Evolutionary conservation across 2,888 invertebrate species (phyloP), one percentile per base, ranked within the genome.

Genomic region (Drosophila siamana): DNA sequence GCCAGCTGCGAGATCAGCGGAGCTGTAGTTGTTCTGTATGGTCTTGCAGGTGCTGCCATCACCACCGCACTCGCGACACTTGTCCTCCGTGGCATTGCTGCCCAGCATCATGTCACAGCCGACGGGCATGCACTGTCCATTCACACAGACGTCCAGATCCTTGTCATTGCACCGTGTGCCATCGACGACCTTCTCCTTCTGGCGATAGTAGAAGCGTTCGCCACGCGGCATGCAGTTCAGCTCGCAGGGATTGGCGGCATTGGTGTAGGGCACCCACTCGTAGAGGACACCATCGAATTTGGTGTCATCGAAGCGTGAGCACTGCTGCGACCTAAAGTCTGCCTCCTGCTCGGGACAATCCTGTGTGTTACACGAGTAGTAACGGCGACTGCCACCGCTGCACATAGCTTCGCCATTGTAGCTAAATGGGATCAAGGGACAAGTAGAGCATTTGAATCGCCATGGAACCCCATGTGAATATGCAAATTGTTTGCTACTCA

Each of bases 71-170:
- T 95, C 95, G 40, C 98, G 94, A 90, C 99, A 99, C 83, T 96
- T 96, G 92, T 99, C 99, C 92, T 98, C 98, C 79, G 94, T 94
- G 8, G 96, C 95, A 57, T 94, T 93, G 4, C 98, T 98, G 9
- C 98, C 98, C 86, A 99, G 93, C 95, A 97, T 96, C 94, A 96
- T 96, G 92, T 99, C 98, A 91, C 99, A 99, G 61, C 99, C 99
- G 41, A 98, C 97, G 7, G 96, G 95, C 95, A 97, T 95, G 90
- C 99, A 99, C 91, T 94, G 94, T 63, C 99, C 99, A 90, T 97
- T 95, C 55, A 99, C 98, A 91, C 99, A 99, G 79, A 99, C 96
- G 90, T 99, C 97, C 82, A 96, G 94, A 38, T 95, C 95, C 88
- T 97, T 96, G 67, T 97, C 95, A 87, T 95, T 95, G 92, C 98